Evolutionary conservation across 2,113 vertebrate genomes (phyloP), one percentile per base, ranked within the genome.

Genomic region (Uria lomvia): DNA sequence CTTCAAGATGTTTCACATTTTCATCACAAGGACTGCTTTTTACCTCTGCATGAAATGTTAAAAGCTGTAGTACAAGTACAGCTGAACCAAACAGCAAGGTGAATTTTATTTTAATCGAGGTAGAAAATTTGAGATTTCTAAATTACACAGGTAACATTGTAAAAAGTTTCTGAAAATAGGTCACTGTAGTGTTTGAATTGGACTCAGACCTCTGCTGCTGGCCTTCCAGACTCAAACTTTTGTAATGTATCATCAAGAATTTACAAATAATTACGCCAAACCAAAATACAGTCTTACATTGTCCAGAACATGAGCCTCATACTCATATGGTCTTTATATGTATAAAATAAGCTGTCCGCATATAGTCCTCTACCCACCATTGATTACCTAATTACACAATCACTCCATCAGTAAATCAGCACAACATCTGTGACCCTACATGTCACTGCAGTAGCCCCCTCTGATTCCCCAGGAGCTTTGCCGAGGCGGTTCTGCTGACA

Each of bases 321-420:
- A 67, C 60, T 96, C 22, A 6, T 20, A 40, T 2, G 78, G 58
- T 72, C 79, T 94, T 94, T 94, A 95, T 82, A 92, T 96, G 86
- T 97, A 50, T 75, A 76, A 92, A 96, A 79, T 65, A 92, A 97
- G 91, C 92, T 94, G 71, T 95, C 91, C 93, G 95, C 88, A 96
- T 80, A 86, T 65, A 97, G 86, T 65, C 75, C 79, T 92, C 79
- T 96, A 84, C 96, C 96, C 96, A 83, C 96, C 98, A 98, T 98
- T 98, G 98, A 98, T 98, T 98, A 98, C 96, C 97, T 98, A 98
- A 98, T 98, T 98, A 98, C 95, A 97, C 96, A 98, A 96, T 98
- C 97, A 95, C 94, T 97, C 96, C 96, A 97, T 98, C 97, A 98
- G 97, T 98, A 98, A 98, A 98, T 98, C 97, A 97, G 97, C 55